phyloP scores from a whole-genome alignment of 53 echinoderm and acorn worm genomes.

The Paelopatides confundens region DNA sequence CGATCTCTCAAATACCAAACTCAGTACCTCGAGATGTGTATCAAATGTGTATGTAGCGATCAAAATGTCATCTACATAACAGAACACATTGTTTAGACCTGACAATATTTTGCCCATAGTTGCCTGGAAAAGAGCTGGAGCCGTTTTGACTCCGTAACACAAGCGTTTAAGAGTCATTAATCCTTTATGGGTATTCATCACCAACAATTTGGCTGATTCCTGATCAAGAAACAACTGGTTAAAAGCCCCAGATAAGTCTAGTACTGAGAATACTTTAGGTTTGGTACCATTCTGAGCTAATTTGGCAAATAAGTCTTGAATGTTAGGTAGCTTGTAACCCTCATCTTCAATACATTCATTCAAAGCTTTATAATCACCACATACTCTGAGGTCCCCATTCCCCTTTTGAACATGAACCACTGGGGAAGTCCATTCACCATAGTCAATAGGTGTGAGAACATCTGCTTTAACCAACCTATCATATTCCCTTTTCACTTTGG shows the following conservation, averaged over 20 bases:
- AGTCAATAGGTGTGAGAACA: no score
- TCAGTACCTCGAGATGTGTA: no score
- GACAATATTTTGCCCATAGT: slow-evolving; percentile 29
- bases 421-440: no score
- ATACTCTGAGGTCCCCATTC: slow-evolving; percentile 51
- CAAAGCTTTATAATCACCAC: slow-evolving; percentile 57
- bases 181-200: slow-evolving; percentile 54
- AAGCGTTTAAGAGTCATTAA: slow-evolving; percentile 31
- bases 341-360: slow-evolving; percentile 63
- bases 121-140: slow-evolving; percentile 48
- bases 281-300: not conserved
- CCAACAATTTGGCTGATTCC: slow-evolving; percentile 36
- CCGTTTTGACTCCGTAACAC: slow-evolving; percentile 50
- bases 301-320: slow-evolving; percentile 33
- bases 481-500: no score
- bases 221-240: slow-evolving; percentile 12
- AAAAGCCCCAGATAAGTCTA: slow-evolving; percentile 54
- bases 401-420: slow-evolving; percentile 56
- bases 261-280: slow-evolving; percentile 32
- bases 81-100: no score
- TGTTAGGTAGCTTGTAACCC: slow-evolving; percentile 50
- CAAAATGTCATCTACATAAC: no score
- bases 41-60: no score
- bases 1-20: no score
- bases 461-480: no score